phyloP scores from a whole-genome alignment of 2,888 invertebrate genomes.

The Globia sparganii region DNA sequence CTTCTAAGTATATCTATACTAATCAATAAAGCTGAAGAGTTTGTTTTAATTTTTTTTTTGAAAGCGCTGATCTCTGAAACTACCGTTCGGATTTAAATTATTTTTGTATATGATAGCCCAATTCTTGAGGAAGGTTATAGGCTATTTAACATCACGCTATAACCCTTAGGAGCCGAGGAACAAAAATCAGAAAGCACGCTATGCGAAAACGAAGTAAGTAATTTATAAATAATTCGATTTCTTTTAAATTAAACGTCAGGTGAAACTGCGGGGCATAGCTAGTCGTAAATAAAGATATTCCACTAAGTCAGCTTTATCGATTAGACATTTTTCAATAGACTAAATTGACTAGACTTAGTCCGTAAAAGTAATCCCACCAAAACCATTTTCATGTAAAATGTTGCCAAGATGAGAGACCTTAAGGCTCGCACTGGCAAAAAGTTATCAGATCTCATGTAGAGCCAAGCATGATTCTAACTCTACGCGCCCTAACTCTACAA shows the following conservation, averaged over 20 bases:
- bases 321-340: conserved; percentile 11
- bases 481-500: too few species aligned
- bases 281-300: background rate
- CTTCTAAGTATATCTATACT: background rate
- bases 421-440: too few species aligned
- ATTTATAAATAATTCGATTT: background rate
- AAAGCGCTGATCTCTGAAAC: background rate
- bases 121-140: background rate
- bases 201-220: background rate
- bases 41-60: background rate
- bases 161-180: background rate
- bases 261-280: background rate
- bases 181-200: background rate
- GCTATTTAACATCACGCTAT: background rate
- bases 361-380: too few species aligned
- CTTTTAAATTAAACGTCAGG: background rate
- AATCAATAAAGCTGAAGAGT: background rate
- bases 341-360: conserved; percentile 14
- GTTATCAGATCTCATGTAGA: too few species aligned
- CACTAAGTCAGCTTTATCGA: conserved; percentile 7
- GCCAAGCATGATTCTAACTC: too few species aligned
- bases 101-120: background rate
- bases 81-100: background rate
- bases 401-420: too few species aligned
- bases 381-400: too few species aligned